A percentile compares a stretch with the other conserved stretches of the same genome.
These are phyloP conservation scores for Petrocephalus microphthalmus DNA, from an alignment of 2,113 vertebrate species.

Conservation along the genomic window DNA sequence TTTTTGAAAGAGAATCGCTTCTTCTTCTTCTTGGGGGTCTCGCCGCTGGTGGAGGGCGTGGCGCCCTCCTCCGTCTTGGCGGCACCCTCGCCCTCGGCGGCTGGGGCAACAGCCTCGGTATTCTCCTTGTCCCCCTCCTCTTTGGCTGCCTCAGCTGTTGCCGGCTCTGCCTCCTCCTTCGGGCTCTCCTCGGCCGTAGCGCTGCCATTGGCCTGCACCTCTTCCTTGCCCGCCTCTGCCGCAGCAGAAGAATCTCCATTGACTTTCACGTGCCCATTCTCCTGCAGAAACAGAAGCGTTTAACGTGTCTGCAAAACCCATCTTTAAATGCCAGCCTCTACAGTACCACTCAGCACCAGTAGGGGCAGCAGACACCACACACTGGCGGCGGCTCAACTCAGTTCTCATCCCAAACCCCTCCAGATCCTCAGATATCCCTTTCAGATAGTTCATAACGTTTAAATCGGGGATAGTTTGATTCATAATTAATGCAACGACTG, in stretches of 20 bases:
- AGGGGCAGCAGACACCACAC: constrained; percentile 46
- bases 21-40: constrained; percentile 96
- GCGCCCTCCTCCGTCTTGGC: constrained; percentile 57
- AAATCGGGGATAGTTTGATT: background rate
- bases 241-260: constrained; percentile 72
- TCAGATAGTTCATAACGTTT: background rate
- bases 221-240: constrained; percentile 70
- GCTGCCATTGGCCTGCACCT: constrained; percentile 80
- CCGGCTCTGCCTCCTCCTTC: constrained; percentile 55
- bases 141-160: constrained; percentile 44
- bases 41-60: constrained; percentile 71
- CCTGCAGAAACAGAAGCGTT: constrained; percentile 53
- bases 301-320: constrained; percentile 19
- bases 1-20: constrained; percentile 96
- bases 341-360: constrained; percentile 30
- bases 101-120: constrained; percentile 63
- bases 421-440: background rate
- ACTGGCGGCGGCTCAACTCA: background rate
- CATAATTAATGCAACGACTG: background rate
- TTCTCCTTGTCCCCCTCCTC: constrained; percentile 52
- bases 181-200: constrained; percentile 68
- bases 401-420: background rate
- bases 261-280: constrained; percentile 83
- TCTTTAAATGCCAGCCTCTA: background rate
- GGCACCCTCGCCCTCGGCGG: constrained; percentile 63